Conservation (phyloP, 2,888 invertebrate species). For the Tipula vernalis region DNA sequence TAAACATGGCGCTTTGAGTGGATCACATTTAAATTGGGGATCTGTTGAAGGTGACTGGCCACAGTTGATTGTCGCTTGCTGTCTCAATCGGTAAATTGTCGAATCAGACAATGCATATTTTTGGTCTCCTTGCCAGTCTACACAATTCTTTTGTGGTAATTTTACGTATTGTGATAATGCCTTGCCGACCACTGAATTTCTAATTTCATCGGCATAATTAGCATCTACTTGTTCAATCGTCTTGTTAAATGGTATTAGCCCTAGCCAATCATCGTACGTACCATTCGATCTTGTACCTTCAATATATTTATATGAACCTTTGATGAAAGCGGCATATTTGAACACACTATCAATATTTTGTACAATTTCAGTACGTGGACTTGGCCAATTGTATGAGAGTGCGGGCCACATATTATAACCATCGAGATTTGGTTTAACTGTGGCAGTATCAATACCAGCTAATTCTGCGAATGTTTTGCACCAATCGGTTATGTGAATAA, state of each 20-base stretch:
- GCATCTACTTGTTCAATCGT: constrained; percentile 22
- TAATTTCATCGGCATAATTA: constrained; percentile 22
- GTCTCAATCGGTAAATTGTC: neutral
- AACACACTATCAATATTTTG: constrained; percentile 49
- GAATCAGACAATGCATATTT: constrained; percentile 16
- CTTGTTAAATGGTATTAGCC: constrained; percentile 12
- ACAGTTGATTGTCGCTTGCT: neutral
- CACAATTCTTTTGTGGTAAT: neutral
- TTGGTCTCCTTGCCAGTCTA: constrained; percentile 19
- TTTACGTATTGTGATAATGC: constrained; percentile 18
- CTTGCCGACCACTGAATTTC: constrained; percentile 21
- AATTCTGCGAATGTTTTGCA: constrained; percentile 54
- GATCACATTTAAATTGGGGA: constrained; percentile 21
- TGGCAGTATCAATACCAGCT: constrained; percentile 23
- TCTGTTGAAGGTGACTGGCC: neutral
- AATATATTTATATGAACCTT: constrained; percentile 26
- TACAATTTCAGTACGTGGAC: constrained; percentile 47
- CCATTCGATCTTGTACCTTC: constrained; percentile 14
- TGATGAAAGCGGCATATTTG: constrained; percentile 22
- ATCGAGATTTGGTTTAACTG: constrained; percentile 31
- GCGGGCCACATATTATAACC: constrained; percentile 58
- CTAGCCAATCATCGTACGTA: constrained; percentile 18
- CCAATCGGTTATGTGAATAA: constrained; percentile 76
- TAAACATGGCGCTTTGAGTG: constrained; percentile 34
- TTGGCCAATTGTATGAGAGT: constrained; percentile 35